phyloP scores from a whole-genome alignment of 2,888 invertebrate species.

The Synanthedon tipuliformis region DNA sequence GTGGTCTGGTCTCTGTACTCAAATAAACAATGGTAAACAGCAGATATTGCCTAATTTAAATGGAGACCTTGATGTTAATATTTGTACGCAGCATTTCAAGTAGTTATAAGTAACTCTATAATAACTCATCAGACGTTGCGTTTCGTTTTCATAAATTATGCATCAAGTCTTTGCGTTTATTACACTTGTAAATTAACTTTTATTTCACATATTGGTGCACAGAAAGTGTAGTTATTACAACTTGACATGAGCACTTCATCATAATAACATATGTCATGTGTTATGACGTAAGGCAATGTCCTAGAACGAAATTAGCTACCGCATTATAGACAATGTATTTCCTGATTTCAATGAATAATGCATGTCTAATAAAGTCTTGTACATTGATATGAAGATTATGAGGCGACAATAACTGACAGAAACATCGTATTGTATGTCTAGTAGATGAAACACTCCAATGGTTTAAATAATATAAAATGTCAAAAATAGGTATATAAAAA shows the following conservation, averaged over 20 bases:
- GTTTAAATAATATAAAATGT: too few species aligned
- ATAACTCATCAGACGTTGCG: slow-evolving; percentile 10
- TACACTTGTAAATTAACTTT: slow-evolving; percentile 22
- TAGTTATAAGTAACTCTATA: too few species aligned
- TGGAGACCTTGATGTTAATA: too few species aligned
- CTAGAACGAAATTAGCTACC: not conserved
- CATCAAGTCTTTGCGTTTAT: slow-evolving; percentile 19
- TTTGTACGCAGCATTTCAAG: too few species aligned
- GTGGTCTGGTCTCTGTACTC: too few species aligned
- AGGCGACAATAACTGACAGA: too few species aligned
- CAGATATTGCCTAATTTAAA: too few species aligned
- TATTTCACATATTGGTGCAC: slow-evolving; percentile 15
- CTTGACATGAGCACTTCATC: slow-evolving; percentile 4
- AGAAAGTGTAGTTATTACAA: slow-evolving; percentile 4
- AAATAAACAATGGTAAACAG: too few species aligned
- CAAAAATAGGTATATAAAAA: too few species aligned
- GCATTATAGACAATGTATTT: not conserved
- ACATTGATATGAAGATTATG: not conserved
- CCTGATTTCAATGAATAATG: not conserved
- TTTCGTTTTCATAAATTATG: slow-evolving; percentile 19
- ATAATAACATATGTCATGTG: slow-evolving; percentile 10
- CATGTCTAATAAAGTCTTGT: not conserved
- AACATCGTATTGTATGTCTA: too few species aligned
- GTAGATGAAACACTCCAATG: too few species aligned
- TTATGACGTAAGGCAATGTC: slow-evolving; percentile 9